Percentiles rank a stretch among this genome's conserved stretches.
Conservation (phyloP, 2,888 invertebrate genomes). For the Frankliniella fusca region DNA sequence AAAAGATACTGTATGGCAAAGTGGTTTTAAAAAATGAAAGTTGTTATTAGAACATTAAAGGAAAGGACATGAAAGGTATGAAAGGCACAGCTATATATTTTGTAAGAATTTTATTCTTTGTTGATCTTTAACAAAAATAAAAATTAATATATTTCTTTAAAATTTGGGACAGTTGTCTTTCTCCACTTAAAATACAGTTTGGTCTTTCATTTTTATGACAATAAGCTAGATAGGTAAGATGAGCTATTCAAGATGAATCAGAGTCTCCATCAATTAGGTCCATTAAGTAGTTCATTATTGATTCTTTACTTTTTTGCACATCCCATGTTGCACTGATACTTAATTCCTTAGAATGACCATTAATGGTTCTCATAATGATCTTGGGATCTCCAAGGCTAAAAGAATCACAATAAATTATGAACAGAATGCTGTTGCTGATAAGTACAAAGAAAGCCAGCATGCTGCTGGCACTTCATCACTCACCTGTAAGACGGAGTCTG, state of each 20-base stretch:
- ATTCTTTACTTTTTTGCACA: neutral
- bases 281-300: neutral
- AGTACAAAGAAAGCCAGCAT: neutral
- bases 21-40: constrained; percentile 45
- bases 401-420: neutral
- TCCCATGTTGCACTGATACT: neutral
- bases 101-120: neutral
- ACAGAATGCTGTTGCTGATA: neutral
- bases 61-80: too few species aligned
- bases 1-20: constrained; percentile 56
- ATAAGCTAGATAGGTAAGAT: neutral
- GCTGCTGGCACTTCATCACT: neutral
- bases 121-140: neutral
- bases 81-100: too few species aligned
- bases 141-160: neutral
- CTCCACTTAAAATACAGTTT: neutral
- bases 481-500: neutral
- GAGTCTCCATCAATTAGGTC: neutral
- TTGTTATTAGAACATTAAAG: neutral
- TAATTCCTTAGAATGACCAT: neutral
- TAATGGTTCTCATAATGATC: neutral
- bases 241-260: neutral
- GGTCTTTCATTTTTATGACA: neutral
- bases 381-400: neutral
- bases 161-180: too few species aligned